Conservation (phyloP, 2,113 vertebrate species). For the Pica pica region DNA sequence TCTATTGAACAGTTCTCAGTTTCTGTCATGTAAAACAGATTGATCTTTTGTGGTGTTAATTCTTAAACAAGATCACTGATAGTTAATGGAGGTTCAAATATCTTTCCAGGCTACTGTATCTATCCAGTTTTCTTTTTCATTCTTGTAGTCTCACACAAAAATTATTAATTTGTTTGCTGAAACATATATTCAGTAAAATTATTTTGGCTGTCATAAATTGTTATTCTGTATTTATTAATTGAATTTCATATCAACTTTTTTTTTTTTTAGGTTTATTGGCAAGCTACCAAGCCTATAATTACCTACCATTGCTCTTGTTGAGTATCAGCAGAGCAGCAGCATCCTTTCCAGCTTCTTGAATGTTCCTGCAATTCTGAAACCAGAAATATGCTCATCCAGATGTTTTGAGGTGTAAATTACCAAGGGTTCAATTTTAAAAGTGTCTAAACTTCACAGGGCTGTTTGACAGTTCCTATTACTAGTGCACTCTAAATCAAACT, state of each 20-base stretch:
- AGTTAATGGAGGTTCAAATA: background rate
- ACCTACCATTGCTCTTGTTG: background rate
- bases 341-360: background rate
- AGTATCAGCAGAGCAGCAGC: background rate
- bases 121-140: background rate
- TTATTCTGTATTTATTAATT: background rate
- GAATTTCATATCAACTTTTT: background rate
- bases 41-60: background rate
- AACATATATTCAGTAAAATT: background rate
- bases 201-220: background rate
- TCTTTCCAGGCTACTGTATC: background rate
- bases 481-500: background rate
- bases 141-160: background rate
- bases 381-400: background rate
- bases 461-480: background rate
- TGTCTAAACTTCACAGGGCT: background rate
- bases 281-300: background rate
- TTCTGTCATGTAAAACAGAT: background rate
- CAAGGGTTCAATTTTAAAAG: background rate
- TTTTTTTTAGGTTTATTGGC: background rate
- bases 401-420: background rate
- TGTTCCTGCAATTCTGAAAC: background rate
- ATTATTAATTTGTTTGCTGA: background rate
- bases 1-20: background rate
- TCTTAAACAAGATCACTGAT: background rate